Conservation (phyloP, 1,140 invertebrate genomes). For the Caenorhabditis latens region DNA sequence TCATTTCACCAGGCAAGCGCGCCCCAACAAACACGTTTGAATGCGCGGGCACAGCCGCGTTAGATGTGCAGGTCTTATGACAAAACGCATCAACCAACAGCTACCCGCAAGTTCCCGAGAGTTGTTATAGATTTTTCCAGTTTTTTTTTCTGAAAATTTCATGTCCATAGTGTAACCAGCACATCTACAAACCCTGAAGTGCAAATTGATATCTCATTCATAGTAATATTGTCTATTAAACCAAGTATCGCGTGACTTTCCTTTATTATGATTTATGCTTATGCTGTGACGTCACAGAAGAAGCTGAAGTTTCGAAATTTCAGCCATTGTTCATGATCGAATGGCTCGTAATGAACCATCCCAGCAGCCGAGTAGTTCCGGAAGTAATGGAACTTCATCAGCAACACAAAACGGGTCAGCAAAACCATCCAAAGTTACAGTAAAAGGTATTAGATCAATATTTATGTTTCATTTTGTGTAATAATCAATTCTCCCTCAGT, state of each 20-base stretch:
- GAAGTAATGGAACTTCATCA: conserved; percentile 5
- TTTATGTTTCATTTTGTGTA: too few relatives aligned
- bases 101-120: neutral
- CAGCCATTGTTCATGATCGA: conserved; percentile 42
- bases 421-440: conserved; percentile 23
- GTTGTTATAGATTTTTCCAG: conserved; percentile 45
- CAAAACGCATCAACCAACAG: neutral
- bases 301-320: neutral
- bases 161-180: neutral
- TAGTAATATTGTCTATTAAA: neutral
- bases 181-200: neutral
- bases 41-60: conserved; percentile 22
- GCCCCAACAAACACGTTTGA: conserved; percentile 45
- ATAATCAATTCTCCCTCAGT: conserved; percentile 60
- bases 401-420: conserved; percentile 25
- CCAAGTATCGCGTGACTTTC: too few relatives aligned
- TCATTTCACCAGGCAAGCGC: neutral
- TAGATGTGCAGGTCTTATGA: conserved; percentile 50
- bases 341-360: conserved; percentile 26
- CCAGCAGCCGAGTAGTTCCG: conserved; percentile 27
- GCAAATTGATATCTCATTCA: neutral
- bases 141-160: neutral
- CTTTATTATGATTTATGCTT: neutral
- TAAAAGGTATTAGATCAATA: neutral
- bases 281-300: neutral